Evolutionary conservation across 2,113 vertebrate species (phyloP), one percentile per base, ranked within the genome.

Genomic region (Alligator sinensis): DNA sequence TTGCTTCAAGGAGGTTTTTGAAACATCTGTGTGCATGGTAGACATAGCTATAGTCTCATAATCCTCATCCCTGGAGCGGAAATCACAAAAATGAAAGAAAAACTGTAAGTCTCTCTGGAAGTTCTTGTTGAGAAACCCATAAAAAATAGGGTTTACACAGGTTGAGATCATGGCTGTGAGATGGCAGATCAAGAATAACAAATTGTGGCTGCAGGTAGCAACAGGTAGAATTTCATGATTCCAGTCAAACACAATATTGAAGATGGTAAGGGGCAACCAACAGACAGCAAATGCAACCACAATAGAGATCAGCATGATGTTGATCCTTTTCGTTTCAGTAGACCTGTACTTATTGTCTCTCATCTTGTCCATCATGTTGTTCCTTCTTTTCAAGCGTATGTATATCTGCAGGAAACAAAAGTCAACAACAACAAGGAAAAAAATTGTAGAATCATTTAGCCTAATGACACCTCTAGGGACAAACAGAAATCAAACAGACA

Each of bases 11-110:
- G 98, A 99, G 22, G 98, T 98, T 97, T 99, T 99, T 38, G 99
- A 99, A 86, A 99, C 97, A 96, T 99, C 98, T 0, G 98, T 99
- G 55, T 99, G 98, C 97, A 99, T 98, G 79, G 99, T 99, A 25
- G 99, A 99, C 98, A 99, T 99, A 72, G 99, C 98, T 82, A 99
- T 98, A 4, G 98, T 98, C 86, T 99, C 98, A 75, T 99, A 99
- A 91, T 99, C 98, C n/a, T 99, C 98, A 28, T 99, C 98, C 72
- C 84, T 98, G 60, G 98, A 95, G 16, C 97, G 97, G 91, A 98
- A 98, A 93, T 99, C 97, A 93, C 99, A 99, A 84, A 99, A 98
- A 60, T 98, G 98, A 92, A 99, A 99, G 80, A 98, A 98, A 94
- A 98, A 97, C 58, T 98, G 98, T 90, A 99, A 93, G 89, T 99